phyloP scores from a whole-genome alignment of 2,113 vertebrate genomes.

The Protobothrops mucrosquamatus region DNA sequence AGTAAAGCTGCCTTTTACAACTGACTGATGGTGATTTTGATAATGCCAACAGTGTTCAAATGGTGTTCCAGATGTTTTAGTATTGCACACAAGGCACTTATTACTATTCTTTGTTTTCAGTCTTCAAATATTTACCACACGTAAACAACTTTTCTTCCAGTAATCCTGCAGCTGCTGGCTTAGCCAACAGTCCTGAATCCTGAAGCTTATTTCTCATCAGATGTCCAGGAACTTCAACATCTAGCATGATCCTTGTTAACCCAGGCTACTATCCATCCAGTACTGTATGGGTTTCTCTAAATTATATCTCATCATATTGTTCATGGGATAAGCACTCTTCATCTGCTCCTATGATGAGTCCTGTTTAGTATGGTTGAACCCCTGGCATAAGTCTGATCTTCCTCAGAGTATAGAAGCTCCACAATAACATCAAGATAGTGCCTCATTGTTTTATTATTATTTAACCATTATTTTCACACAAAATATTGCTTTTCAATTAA shows the following conservation, averaged over 20 bases:
- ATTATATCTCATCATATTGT: not conserved
- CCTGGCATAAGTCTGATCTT: not conserved
- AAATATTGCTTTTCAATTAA: constrained; percentile 1
- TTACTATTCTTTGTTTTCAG: not conserved
- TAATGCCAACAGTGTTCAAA: not conserved
- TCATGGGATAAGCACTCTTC: not conserved
- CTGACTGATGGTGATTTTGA: not conserved
- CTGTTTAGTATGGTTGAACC: not conserved
- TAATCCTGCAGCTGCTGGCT: not conserved
- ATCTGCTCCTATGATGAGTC: not conserved
- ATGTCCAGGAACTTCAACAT: not conserved
- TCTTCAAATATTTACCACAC: not conserved
- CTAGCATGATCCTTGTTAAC: not conserved
- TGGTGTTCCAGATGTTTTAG: not conserved
- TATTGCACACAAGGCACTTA: not conserved
- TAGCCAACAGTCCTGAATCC: not conserved
- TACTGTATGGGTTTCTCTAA: not conserved
- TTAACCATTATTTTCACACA: not conserved
- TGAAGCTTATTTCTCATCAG: not conserved
- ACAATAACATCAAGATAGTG: not conserved
- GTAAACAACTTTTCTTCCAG: not conserved
- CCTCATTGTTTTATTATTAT: not conserved
- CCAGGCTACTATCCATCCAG: not conserved
- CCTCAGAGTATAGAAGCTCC: not conserved
- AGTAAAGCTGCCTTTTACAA: not conserved